Percentiles rank a stretch among this genome's conserved stretches.
phyloP scores from a whole-genome alignment of 2,888 invertebrate genomes.

The Drosophila paracracens region DNA sequence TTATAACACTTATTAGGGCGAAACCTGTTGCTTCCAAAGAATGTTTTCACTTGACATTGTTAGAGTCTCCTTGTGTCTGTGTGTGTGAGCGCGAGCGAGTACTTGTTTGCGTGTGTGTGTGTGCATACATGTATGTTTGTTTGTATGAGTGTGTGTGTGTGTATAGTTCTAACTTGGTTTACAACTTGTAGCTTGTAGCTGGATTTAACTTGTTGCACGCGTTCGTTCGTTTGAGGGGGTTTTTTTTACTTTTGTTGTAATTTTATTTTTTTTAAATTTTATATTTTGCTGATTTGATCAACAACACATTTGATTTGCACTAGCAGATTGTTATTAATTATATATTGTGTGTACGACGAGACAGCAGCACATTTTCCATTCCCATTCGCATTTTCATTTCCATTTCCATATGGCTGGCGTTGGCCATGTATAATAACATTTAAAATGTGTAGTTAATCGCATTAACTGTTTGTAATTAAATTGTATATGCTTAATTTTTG shows the following conservation, averaged over 20 bases:
- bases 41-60: constrained; percentile 80
- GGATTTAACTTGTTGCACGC: constrained; percentile 76
- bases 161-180: constrained; percentile 67
- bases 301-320: constrained; percentile 51
- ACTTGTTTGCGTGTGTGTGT: constrained; percentile 25
- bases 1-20: constrained; percentile 70
- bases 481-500: constrained; percentile 45
- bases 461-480: constrained; percentile 63
- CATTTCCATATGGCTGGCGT: constrained; percentile 66
- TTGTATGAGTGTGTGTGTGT: constrained; percentile 12
- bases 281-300: constrained; percentile 32
- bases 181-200: constrained; percentile 71
- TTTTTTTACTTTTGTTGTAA: constrained; percentile 24
- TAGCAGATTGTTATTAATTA: constrained; percentile 42
- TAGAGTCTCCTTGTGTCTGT: constrained; percentile 52
- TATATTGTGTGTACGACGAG: constrained; percentile 42
- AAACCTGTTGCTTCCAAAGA: constrained; percentile 81
- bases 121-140: constrained; percentile 24
- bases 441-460: constrained; percentile 71
- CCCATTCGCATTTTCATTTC: constrained; percentile 33
- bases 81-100: constrained; percentile 37
- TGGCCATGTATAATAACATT: constrained; percentile 69
- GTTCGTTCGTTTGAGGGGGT: constrained; percentile 29
- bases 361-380: constrained; percentile 38
- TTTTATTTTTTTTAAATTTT: constrained; percentile 6